These are phyloP conservation scores for Mesorhabditis sp. DNA, from an alignment of 2,888 invertebrate species.

Conservation along the genomic window DNA sequence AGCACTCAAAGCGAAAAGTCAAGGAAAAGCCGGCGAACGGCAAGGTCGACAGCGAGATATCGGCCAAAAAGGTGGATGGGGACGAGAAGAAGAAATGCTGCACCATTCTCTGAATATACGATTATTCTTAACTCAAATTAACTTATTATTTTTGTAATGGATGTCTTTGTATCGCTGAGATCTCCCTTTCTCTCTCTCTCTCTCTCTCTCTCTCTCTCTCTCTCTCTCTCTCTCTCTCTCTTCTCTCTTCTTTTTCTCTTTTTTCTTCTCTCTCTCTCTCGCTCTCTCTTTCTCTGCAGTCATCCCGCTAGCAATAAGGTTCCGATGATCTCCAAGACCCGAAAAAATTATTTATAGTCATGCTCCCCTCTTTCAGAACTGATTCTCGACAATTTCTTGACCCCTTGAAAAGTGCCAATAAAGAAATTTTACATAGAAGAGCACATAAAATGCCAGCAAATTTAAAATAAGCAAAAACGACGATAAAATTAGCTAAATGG, in stretches of 20 bases:
- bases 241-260: not conserved
- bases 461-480: too few relatives aligned
- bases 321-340: too few relatives aligned
- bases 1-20: slow-evolving; percentile 4
- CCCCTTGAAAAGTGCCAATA: too few relatives aligned
- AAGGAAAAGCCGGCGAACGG: slow-evolving; percentile 14
- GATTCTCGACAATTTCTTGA: too few relatives aligned
- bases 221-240: not conserved
- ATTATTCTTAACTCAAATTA: not conserved
- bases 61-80: slow-evolving; percentile 18
- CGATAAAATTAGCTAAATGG: too few relatives aligned
- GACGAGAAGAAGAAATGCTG: slow-evolving; percentile 33
- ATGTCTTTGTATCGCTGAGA: not conserved
- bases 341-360: too few relatives aligned
- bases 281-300: not conserved
- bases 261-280: not conserved
- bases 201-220: not conserved
- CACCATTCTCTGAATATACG: slow-evolving; percentile 14
- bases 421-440: too few relatives aligned
- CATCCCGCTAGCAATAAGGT: too few relatives aligned
- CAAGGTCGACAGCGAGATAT: slow-evolving; percentile 34
- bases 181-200: not conserved
- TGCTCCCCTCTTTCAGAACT: too few relatives aligned
- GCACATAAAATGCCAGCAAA: too few relatives aligned
- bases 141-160: not conserved